Percentiles rank a stretch among this genome's conserved stretches.
Evolutionary conservation across 2,113 vertebrate genomes (phyloP).

Genomic region (Elgaria multicarinata): DNA sequence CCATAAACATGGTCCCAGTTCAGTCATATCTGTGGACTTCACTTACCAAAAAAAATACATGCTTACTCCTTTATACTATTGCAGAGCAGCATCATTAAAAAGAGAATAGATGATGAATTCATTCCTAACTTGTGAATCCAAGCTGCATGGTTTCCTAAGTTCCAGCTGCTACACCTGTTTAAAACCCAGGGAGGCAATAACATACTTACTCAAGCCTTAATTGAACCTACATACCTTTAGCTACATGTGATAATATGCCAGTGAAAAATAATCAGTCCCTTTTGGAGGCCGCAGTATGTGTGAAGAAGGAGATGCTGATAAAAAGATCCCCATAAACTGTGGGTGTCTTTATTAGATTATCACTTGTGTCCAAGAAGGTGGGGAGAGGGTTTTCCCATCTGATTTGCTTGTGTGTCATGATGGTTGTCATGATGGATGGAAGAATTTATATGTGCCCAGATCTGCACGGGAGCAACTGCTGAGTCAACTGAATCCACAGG

Average conservation of each 20-base stretch:
- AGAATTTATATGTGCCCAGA: not conserved
- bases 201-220: slow-evolving; percentile 32
- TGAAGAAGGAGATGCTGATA: not conserved
- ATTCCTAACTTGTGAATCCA: slow-evolving; percentile 24
- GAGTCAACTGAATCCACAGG: not conserved
- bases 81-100: slow-evolving; percentile 37
- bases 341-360: not conserved
- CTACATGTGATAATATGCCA: slow-evolving; percentile 19
- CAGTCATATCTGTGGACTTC: slow-evolving; percentile 19
- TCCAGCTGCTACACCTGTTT: slow-evolving; percentile 49
- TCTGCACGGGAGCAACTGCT: not conserved
- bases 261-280: slow-evolving; percentile 13
- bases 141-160: slow-evolving; percentile 42
- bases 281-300: not conserved
- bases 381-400: too few relatives aligned
- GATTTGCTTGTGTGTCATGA: not conserved
- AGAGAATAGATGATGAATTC: slow-evolving; percentile 43
- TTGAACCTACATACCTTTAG: slow-evolving; percentile 46
- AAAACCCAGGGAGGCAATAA: slow-evolving; percentile 57
- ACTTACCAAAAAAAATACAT: slow-evolving; percentile 34
- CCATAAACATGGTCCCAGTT: slow-evolving; percentile 24
- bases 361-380: not conserved
- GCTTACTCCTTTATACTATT: not conserved
- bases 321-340: not conserved
- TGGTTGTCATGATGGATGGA: not conserved